These are phyloP conservation scores for Leucoma salicis DNA, from an alignment of 2,888 invertebrate genomes.

Conservation along the genomic window DNA sequence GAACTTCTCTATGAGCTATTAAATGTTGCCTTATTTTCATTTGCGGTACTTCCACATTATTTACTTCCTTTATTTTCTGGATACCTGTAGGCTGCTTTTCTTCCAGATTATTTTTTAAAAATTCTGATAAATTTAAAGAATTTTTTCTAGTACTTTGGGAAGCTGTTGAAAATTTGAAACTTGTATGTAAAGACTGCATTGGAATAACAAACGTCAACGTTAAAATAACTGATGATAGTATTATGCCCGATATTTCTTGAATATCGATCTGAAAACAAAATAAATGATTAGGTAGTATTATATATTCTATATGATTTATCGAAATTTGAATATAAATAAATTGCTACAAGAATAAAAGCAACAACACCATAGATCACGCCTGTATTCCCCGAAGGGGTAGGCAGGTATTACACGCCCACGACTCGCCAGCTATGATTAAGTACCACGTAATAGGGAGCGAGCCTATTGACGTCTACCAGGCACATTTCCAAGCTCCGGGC, in stretches of 20 bases:
- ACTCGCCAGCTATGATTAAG: no score
- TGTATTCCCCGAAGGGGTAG: no score
- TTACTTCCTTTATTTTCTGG: conserved; percentile 33
- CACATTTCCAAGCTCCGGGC: no score
- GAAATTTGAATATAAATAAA: no score
- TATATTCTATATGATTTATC: no score
- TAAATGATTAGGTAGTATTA: conserved; percentile 4
- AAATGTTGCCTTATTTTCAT: conserved; percentile 51
- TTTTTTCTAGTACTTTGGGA: conserved; percentile 7
- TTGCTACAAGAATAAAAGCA: no score
- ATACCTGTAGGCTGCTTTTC: conserved; percentile 25
- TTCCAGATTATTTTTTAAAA: conserved; percentile 18
- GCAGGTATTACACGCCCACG: no score
- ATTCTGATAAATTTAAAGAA: conserved; percentile 16
- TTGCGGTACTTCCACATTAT: conserved; percentile 43
- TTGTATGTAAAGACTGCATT: conserved; percentile 78
- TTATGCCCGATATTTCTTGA: conserved; percentile 77
- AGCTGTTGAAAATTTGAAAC: conserved; percentile 45
- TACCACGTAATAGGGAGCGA: no score
- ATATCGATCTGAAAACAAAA: conserved; percentile 76
- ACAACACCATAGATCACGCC: no score
- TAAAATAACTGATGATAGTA: conserved; percentile 76
- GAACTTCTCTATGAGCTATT: conserved; percentile 67
- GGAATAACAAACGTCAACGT: conserved; percentile 86
- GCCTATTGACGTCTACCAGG: no score